These are phyloP conservation scores for Scolopax rusticola DNA, from an alignment of 2,797 vertebrate species.

Conservation along the genomic window DNA sequence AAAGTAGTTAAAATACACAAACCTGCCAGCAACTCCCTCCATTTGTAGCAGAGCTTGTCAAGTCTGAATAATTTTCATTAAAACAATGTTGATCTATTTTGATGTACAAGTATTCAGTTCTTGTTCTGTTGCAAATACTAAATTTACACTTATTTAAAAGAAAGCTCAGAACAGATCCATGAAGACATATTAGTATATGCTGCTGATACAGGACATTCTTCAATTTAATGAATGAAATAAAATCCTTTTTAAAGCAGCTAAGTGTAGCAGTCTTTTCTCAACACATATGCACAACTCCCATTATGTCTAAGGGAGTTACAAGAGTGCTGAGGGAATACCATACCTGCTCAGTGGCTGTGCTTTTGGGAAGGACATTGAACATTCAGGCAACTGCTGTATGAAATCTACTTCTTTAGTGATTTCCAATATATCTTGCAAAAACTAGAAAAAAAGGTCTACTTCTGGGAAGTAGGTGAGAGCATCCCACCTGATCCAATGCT, in stretches of 20 bases:
- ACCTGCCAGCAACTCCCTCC: not conserved
- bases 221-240: not conserved
- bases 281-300: not conserved
- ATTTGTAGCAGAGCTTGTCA: not conserved
- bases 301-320: fast-evolving
- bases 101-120: not conserved
- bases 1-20: not conserved
- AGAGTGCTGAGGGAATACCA: fast-evolving
- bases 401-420: not conserved
- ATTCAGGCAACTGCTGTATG: not conserved
- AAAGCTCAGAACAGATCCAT: not conserved
- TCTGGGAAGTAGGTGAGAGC: not conserved
- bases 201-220: not conserved
- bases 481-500: not conserved
- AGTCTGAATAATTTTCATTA: not conserved
- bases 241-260: not conserved
- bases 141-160: fast-evolving
- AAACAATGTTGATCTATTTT: not conserved
- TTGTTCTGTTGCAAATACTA: not conserved
- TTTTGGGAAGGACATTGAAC: not conserved
- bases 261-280: not conserved
- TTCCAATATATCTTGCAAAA: not conserved
- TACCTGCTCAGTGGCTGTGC: fast-evolving
- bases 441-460: not conserved
- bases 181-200: fast-evolving